Conservation (phyloP, 2,888 invertebrate genomes). For the Zele albiditarsus region DNA sequence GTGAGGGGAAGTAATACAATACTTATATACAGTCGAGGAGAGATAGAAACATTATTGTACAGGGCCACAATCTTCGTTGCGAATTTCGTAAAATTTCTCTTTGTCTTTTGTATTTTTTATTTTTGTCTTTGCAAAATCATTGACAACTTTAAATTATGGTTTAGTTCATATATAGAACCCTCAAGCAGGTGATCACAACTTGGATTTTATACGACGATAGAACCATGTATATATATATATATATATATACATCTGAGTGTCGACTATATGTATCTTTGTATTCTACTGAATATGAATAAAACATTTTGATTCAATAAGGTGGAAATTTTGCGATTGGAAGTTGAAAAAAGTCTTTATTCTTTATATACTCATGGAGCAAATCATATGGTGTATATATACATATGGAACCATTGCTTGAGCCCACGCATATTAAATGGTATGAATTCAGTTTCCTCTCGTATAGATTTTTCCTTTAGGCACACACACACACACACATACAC, state of each 20-base stretch:
- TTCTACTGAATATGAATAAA: constrained; percentile 38
- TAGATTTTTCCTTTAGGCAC: neutral
- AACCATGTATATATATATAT: too few relatives aligned
- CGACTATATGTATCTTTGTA: neutral
- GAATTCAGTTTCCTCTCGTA: constrained; percentile 32
- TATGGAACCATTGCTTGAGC: constrained; percentile 7
- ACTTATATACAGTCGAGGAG: too few relatives aligned
- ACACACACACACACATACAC: too few relatives aligned
- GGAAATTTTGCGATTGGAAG: constrained; percentile 25
- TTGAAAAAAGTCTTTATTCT: constrained; percentile 13
- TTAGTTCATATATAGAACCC: constrained; percentile 55
- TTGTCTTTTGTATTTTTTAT: constrained; percentile 44
- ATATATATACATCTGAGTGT: neutral
- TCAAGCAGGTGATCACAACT: constrained; percentile 56
- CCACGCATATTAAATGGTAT: constrained; percentile 8
- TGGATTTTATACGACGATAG: constrained; percentile 31
- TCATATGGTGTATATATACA: constrained; percentile 26
- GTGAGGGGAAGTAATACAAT: constrained; percentile 15
- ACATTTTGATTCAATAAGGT: constrained; percentile 36
- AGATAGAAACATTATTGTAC: too few relatives aligned
- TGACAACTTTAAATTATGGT: constrained; percentile 41
- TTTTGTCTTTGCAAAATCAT: constrained; percentile 50
- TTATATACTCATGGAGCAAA: constrained; percentile 21
- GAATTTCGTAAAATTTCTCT: too few relatives aligned
- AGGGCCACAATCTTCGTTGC: too few relatives aligned